Percentiles rank a stretch among this genome's conserved stretches.
Conservation (phyloP, 2,888 invertebrate species). For the Temnothorax ravouxi region DNA sequence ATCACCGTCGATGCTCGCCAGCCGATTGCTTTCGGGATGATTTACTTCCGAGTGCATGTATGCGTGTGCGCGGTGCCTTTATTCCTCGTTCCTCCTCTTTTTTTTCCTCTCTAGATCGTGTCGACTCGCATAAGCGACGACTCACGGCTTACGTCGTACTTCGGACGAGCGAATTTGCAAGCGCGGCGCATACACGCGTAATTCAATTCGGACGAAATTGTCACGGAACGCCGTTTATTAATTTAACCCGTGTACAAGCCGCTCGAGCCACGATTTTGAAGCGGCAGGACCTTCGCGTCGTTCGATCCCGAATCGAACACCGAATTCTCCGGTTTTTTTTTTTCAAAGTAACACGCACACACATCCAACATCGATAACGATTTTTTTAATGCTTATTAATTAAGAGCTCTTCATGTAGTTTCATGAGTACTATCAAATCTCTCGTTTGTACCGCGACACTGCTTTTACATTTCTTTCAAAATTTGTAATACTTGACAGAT, state of each 20-base stretch:
- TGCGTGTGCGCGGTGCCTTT: slow-evolving; percentile 20
- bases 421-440: slow-evolving; percentile 29
- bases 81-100: slow-evolving; percentile 26
- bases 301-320: neutral
- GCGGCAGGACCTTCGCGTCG: neutral
- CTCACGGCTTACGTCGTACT: neutral
- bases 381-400: slow-evolving; percentile 54
- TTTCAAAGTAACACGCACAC: slow-evolving; percentile 15
- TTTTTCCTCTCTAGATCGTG: neutral
- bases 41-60: slow-evolving; percentile 59
- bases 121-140: neutral
- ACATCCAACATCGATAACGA: neutral
- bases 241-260: slow-evolving; percentile 18
- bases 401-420: slow-evolving; percentile 48
- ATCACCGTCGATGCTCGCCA: slow-evolving; percentile 69
- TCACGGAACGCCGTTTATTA: slow-evolving; percentile 1
- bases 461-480: slow-evolving; percentile 47
- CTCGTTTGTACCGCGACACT: slow-evolving; percentile 19
- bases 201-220: slow-evolving; percentile 18
- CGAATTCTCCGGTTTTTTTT: neutral
- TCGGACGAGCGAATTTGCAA: neutral
- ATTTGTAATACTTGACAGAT: slow-evolving; percentile 9
- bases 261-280: slow-evolving; percentile 21
- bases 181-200: neutral
- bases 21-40: slow-evolving; percentile 72